These are phyloP conservation scores for Myotis pilosus DNA, from an alignment of 2,797 vertebrate species.

Conservation along the genomic window DNA sequence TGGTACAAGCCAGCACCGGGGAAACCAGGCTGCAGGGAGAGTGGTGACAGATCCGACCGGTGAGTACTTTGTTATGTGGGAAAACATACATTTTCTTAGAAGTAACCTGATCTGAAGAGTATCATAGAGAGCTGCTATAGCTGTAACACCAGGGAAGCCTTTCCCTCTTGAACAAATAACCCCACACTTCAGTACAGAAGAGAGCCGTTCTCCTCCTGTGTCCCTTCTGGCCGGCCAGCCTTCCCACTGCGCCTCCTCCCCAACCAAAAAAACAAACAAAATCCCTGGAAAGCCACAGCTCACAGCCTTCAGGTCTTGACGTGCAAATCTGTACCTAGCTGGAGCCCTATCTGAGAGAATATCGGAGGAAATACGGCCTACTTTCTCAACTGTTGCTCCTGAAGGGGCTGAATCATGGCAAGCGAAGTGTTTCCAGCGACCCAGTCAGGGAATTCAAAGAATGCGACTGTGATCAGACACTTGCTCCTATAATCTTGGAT, in stretches of 20 bases:
- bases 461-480: neutral
- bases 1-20: neutral
- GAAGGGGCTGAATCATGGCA: neutral
- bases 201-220: neutral
- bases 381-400: neutral
- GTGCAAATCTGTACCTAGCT: neutral
- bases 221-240: neutral
- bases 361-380: neutral
- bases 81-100: constrained; percentile 35
- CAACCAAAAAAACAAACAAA: neutral
- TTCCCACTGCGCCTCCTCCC: neutral
- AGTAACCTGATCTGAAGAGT: constrained; percentile 59
- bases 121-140: constrained; percentile 31
- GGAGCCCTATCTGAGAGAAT: neutral
- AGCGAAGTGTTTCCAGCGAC: neutral
- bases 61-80: neutral
- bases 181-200: neutral
- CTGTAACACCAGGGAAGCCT: neutral
- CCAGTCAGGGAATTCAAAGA: neutral
- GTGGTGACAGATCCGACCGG: neutral
- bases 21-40: neutral
- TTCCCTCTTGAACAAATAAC: neutral
- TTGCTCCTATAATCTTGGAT: neutral
- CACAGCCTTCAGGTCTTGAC: neutral
- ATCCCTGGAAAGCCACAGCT: neutral